Base-by-base conservation (phyloP, 2,797 vertebrate species). In the Argyrosomus regius region DNA sequence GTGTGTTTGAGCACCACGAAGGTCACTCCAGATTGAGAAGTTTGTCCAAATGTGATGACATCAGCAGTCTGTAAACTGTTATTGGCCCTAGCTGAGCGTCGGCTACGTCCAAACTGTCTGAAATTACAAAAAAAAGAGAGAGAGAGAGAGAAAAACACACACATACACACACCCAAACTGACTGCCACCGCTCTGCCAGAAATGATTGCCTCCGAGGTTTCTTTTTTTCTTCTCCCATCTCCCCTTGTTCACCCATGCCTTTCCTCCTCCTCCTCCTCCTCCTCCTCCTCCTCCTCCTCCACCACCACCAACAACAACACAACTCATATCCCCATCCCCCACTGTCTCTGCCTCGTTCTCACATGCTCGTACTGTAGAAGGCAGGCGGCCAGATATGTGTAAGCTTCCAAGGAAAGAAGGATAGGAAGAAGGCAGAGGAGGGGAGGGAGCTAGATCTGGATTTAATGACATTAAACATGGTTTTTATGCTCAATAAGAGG, bases 41-140 rank as follows among this genome's bases (percentile, higher is more conserved):
- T 98, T 97, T 97, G 96, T 97, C 96, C 96, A 96, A 97, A 97
- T 96, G 96, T 96, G 96, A 97, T 97, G 97, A 97, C 97, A 98
- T 96, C 94, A 96, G 96, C 97, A 96, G 96, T 96, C 95, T 96
- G 96, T 96, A 96, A 97, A 96, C 95, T 94, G 96, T 96, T 97
- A 97, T 96, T 97, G 96, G 96, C 95, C 95, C 94, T 93, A 20
- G 85, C 85, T 49, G 84, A 86, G 85, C 18, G 61, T 62, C 56
- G 58, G 83, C 84, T 69, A 46, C 49, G 76, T 84, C 82, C 81
- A 56, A 84, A 89, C 75, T 22, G 50, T 81, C 79, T 81, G 90
- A 88, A 92, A 91, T 97, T 95, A 96, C 94, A 95, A 96, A 95
- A 95, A 68, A 64, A 48, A 59, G 1, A 48, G 4, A 6, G 5